Evolutionary conservation across 2,113 vertebrate genomes (phyloP).

Genomic region (Martes martes): DNA sequence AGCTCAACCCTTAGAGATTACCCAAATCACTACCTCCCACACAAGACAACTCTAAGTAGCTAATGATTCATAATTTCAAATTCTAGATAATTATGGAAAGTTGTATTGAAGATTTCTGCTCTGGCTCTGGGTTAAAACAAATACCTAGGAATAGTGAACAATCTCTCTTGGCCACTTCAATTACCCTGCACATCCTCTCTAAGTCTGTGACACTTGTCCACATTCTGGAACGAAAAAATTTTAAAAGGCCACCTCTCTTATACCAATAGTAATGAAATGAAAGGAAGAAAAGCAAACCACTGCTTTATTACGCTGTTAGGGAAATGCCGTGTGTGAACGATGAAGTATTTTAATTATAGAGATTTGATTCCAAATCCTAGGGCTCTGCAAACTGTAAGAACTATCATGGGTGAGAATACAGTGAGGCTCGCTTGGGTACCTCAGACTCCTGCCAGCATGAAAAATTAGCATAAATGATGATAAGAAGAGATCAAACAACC

Average conservation of each 20-base stretch:
- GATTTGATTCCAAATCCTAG: neutral
- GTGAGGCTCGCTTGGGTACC: neutral
- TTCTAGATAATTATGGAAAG: slow-evolving; percentile 37
- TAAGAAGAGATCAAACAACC: neutral
- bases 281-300: neutral
- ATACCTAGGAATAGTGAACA: slow-evolving; percentile 24
- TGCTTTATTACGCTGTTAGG: neutral
- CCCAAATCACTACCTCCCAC: neutral
- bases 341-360: neutral
- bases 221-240: neutral
- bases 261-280: neutral
- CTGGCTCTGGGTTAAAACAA: neutral
- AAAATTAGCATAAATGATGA: neutral
- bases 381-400: slow-evolving; percentile 16
- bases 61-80: neutral
- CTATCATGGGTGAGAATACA: neutral
- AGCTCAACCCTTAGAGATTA: neutral
- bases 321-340: neutral
- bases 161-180: slow-evolving; percentile 52
- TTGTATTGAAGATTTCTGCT: slow-evolving; percentile 40
- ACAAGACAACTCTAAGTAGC: neutral
- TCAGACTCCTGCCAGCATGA: neutral
- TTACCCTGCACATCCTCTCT: slow-evolving; percentile 33
- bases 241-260: slow-evolving; percentile 28
- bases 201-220: slow-evolving; percentile 19